Evolutionary conservation across 2,888 invertebrate species (phyloP), one percentile per base, ranked within the genome.

Genomic region (Eupsilia transversa): DNA sequence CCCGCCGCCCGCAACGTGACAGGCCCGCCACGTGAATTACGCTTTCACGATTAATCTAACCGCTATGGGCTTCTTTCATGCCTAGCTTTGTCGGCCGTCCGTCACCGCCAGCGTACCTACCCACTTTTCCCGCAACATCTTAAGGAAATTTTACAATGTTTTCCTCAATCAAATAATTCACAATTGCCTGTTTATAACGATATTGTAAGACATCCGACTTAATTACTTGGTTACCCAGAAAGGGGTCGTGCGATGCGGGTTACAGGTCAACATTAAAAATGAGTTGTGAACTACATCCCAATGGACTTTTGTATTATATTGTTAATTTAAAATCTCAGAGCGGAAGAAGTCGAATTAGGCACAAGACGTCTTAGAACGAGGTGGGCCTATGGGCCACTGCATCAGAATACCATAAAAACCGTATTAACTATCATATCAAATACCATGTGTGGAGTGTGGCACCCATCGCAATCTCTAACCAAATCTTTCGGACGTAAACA

Each of bases 21-120:
- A 87, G 84, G 46, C 68, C 68, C 68, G 82, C 86, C 88, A 89
- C 91, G 91, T 90, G 90, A 89, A 85, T 82, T 86, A 86, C 84
- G 77, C 82, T 80, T 82, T 83, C 82, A 82, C 85, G 77, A 89
- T 86, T 84, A 82, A 84, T 81, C 83, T 86, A 80, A 82, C 74
- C 87, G 86, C 79, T 76, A 85, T 80, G 76, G 86, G 87, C 86
- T 89, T 89, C 84, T 80, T 84, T 88, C 70, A 84, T 79, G 72
- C 76, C 82, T 83, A 79, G 79, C 86, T 84, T 81, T 79, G 69
- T 72, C 54, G 59, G 66, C 69, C 73, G 72, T 85, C 82, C 85
- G 82, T 82, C 82, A 82, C 63, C 72, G 69, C 70, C 82, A 82
- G 63, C 70, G 76, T 67, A 49, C 57, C 77, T n/a, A 71, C 75